Base-by-base conservation (phyloP, 2,888 invertebrate genomes). In the Lapara coniferarum region DNA sequence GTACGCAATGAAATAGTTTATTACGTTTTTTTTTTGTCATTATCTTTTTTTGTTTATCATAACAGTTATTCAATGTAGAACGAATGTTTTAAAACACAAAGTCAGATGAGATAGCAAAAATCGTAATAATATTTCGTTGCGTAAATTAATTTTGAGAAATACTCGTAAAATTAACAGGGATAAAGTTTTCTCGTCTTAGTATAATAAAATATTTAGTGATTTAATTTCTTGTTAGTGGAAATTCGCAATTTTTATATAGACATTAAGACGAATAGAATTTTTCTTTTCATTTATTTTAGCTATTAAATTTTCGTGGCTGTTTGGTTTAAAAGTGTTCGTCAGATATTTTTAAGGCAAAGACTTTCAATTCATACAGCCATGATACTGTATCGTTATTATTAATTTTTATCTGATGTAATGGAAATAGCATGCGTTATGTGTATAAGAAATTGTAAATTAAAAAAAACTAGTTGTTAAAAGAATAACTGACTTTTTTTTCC, bases 391-490 rank as follows among this genome's bases (percentile, higher is more conserved):
- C 19, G 55, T 55, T 55, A 55, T 55, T 19, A 55, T 55, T 53
- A 53, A 55, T 55, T 19, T 53, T 16, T 55, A 55, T 55, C 55
- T 19, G 55, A 55, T 55, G 16, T 55, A 55, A 19, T 55, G 55
- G 30, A 57, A 56, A 57, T 57, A 37, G 57, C 57, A 57, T 57
- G 57, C 14, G 57, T 57, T 56, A 56, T 56, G 37, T 30, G 10
- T 6, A 37, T 57, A 57, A 57, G 55, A 55, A 30, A 57, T 57
- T 57, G 57, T 57, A 57, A 30, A 57, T 57, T 57, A 57, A 57
- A 57, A 57, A 57, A 57, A 55, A 16, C 53, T 57, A 57, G 57
- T 57, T 57, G 57, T 57, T 57, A 57, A 57, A 14, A 10, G 57
- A 57, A 13, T 30, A 10, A 30, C 30, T 57, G 30, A 30, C 2